These are phyloP conservation scores for Heliothis peltigera DNA, from an alignment of 2,888 invertebrate species.

Conservation along the genomic window DNA sequence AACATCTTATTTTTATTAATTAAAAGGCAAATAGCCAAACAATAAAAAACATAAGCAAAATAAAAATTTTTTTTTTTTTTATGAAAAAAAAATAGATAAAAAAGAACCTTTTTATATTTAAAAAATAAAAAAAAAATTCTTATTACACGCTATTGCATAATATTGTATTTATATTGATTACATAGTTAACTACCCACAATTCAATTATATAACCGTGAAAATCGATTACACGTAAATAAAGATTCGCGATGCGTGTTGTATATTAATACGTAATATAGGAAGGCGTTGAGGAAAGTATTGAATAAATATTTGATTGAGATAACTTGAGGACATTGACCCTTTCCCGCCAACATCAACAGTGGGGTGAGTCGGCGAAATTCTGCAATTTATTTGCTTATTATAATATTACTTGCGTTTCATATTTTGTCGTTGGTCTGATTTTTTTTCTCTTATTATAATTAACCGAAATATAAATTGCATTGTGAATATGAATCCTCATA, in stretches of 20 bases:
- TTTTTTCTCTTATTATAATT: no score
- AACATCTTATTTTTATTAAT: no score
- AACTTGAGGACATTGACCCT: conserved; percentile 9
- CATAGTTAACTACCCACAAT: conserved; percentile 25
- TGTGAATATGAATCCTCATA: no score
- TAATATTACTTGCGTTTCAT: not conserved
- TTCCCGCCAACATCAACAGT: not conserved
- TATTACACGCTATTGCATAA: conserved; percentile 20
- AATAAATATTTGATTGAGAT: conserved; percentile 30
- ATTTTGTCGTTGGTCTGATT: not conserved
- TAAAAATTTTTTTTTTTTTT: no score
- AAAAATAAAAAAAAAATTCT: no score
- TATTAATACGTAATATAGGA: conserved; percentile 39
- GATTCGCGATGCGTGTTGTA: conserved; percentile 31
- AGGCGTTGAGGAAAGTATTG: conserved; percentile 13
- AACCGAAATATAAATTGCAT: no score
- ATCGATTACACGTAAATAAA: conserved; percentile 33
- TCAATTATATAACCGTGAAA: conserved; percentile 46
- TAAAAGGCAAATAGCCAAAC: no score
- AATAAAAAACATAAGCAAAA: no score
- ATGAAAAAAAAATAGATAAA: no score
- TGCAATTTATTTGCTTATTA: not conserved
- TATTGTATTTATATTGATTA: conserved; percentile 19
- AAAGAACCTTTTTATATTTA: no score
- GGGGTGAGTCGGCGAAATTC: not conserved